Percentiles rank a stretch among this genome's conserved stretches.
Evolutionary conservation across 1,140 invertebrate species (phyloP).

Genomic region (Drosophila paulistorum): DNA sequence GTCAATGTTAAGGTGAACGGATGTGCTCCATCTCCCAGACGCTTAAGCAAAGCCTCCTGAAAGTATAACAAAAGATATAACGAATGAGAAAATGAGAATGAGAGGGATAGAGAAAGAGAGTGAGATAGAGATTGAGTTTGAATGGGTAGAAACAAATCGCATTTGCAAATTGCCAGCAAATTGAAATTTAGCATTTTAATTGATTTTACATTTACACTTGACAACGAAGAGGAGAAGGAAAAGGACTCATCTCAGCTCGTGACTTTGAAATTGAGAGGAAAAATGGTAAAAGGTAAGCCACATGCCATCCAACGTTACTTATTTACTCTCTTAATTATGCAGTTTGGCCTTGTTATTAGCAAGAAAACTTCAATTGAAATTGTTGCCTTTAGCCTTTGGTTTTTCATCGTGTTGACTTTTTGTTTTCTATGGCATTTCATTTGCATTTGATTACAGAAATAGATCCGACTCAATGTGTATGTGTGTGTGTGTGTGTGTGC

Average conservation of each 20-base stretch:
- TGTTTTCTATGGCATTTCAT: conserved; percentile 52
- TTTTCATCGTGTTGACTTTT: conserved; percentile 5
- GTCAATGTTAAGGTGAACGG: conserved; percentile 92
- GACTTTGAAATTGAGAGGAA: neutral
- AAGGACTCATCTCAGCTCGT: neutral
- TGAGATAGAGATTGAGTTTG: no score
- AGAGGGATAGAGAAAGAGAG: neutral
- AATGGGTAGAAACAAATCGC: neutral
- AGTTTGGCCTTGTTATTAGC: conserved; percentile 28
- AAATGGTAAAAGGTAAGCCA: no score
- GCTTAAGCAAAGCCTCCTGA: conserved; percentile 91
- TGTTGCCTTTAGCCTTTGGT: conserved; percentile 26
- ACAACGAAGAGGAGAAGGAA: no score
- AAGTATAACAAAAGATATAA: conserved; percentile 26
- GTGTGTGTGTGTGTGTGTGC: neutral
- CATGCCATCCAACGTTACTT: neutral
- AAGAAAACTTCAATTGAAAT: conserved; percentile 24
- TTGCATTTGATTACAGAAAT: conserved; percentile 60
- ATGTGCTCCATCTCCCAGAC: conserved; percentile 90
- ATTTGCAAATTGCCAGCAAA: conserved; percentile 11
- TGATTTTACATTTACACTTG: conserved; percentile 32
- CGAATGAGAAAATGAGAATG: neutral
- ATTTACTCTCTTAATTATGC: conserved; percentile 54
- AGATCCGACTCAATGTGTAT: neutral
- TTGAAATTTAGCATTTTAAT: conserved; percentile 54